Evolutionary conservation across 2,797 vertebrate species (phyloP).

Genomic region (Enoplosus armatus): DNA sequence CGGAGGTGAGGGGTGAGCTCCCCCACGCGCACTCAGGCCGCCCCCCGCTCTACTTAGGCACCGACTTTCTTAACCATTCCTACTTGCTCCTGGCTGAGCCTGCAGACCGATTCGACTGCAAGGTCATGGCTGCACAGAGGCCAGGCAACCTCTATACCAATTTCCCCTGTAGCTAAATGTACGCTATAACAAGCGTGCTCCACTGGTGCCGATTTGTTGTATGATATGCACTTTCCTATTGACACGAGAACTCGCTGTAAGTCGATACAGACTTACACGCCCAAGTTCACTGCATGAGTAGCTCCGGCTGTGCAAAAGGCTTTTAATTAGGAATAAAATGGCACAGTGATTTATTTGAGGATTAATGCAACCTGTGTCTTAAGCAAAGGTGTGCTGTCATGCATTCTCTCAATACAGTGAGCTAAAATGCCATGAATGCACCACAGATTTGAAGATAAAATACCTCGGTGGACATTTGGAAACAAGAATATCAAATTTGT

Average conservation of each 20-base stretch:
- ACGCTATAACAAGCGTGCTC: neutral
- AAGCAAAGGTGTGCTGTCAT: neutral
- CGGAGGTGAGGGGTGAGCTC: neutral
- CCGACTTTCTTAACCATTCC: slow-evolving; percentile 81
- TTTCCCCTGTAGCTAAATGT: slow-evolving; percentile 41
- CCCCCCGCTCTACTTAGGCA: slow-evolving; percentile 23
- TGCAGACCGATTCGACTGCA: slow-evolving; percentile 35
- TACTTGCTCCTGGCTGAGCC: slow-evolving; percentile 72
- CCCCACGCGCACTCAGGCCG: slow-evolving; percentile 23
- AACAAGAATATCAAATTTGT: neutral
- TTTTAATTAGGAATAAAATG: neutral
- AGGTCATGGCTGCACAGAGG: neutral
- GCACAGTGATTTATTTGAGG: neutral
- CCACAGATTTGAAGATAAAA: neutral
- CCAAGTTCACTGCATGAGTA: neutral
- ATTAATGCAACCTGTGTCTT: neutral
- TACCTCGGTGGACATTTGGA: neutral
- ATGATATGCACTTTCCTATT: neutral
- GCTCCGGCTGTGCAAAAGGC: neutral
- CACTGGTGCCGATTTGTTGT: neutral
- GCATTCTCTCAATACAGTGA: neutral
- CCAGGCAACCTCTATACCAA: slow-evolving; percentile 78
- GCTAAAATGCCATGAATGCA: neutral
- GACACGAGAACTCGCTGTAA: neutral
- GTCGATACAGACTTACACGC: neutral